Evolutionary conservation across 2,797 vertebrate species (phyloP).

Genomic region (Hirundo rustica): DNA sequence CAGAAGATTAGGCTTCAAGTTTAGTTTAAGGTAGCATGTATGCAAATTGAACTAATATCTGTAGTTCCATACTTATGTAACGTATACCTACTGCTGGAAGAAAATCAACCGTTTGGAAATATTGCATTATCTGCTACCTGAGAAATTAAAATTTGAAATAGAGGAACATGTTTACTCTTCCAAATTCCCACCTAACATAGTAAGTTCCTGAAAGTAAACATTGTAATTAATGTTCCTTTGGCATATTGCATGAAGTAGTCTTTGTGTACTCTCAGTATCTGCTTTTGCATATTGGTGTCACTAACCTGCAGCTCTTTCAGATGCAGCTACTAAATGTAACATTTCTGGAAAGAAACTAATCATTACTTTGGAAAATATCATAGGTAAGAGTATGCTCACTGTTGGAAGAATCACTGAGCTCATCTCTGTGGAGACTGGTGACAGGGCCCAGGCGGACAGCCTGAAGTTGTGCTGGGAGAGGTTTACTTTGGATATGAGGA

Average conservation of each 20-base stretch:
- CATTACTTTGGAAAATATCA: neutral
- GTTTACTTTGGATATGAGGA: neutral
- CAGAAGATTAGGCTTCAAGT: neutral
- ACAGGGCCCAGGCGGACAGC: accelerated
- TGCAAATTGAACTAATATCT: neutral
- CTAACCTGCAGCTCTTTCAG: neutral
- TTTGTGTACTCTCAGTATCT: neutral
- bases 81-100: neutral
- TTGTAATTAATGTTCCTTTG: neutral
- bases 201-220: neutral
- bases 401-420: neutral
- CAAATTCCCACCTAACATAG: neutral
- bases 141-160: neutral
- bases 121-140: neutral
- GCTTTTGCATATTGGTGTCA: neutral
- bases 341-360: neutral
- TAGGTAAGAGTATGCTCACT: neutral
- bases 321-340: neutral
- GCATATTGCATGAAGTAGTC: neutral
- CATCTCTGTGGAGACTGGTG: too few relatives aligned
- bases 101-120: neutral
- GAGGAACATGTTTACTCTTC: neutral
- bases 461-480: neutral
- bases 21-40: neutral
- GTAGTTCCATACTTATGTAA: neutral